These are phyloP conservation scores for Glyphotaelius pellucidus DNA, from an alignment of 2,888 invertebrate species.

Conservation along the genomic window DNA sequence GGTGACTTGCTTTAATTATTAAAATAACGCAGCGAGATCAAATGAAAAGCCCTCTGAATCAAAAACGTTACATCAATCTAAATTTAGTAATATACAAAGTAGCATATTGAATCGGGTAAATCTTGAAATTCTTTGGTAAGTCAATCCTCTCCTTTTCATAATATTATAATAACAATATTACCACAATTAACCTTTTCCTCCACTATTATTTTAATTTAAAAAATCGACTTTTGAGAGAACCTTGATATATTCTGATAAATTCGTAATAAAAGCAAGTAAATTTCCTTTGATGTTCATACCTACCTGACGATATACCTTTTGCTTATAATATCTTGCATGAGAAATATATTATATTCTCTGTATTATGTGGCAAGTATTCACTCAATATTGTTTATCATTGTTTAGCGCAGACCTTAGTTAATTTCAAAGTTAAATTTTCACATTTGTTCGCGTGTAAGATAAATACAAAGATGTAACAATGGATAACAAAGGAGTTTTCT, in stretches of 20 bases:
- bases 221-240: neutral
- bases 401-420: slow-evolving; percentile 19
- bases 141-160: neutral
- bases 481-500: slow-evolving; percentile 55
- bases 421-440: slow-evolving; percentile 46
- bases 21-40: neutral
- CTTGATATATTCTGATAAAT: too few relatives aligned
- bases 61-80: neutral
- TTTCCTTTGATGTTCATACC: neutral
- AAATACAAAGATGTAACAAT: slow-evolving; percentile 55
- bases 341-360: neutral
- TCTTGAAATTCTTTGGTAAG: neutral
- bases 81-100: neutral
- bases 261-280: neutral
- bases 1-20: neutral
- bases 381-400: slow-evolving; percentile 2
- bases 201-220: neutral
- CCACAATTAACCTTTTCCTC: neutral
- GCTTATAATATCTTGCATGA: neutral
- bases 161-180: neutral
- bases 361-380: neutral
- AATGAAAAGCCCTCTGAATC: neutral
- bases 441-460: slow-evolving; percentile 51
- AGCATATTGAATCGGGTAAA: neutral
- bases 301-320: neutral